These are phyloP conservation scores for Alouatta caraya DNA, from an alignment of 2,797 vertebrate species.

Conservation along the genomic window DNA sequence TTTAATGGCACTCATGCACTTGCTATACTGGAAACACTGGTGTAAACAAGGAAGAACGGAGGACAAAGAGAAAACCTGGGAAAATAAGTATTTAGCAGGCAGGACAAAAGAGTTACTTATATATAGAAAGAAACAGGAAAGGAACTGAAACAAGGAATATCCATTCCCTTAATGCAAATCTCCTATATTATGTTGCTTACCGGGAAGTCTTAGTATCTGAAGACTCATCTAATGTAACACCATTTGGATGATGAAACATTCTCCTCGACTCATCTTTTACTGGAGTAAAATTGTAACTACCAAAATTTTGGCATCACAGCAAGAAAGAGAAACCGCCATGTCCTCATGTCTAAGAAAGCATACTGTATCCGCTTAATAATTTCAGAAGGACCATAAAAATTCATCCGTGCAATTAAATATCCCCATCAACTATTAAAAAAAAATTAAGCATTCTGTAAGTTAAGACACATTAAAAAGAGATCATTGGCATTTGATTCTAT, in stretches of 20 bases:
- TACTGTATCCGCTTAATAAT: constrained; percentile 1
- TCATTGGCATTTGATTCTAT: constrained; percentile 11
- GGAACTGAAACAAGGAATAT: neutral
- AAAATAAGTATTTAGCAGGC: neutral
- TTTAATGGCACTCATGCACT: neutral
- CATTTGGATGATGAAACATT: neutral
- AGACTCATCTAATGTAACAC: neutral
- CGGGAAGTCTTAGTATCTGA: neutral
- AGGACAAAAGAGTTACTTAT: neutral
- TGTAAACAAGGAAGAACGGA: neutral
- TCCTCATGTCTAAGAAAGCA: neutral
- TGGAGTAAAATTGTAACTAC: neutral
- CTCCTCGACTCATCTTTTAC: neutral
- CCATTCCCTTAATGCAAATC: neutral
- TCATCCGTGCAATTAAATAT: constrained; percentile 40
- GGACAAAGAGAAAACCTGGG: neutral
- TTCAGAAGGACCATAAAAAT: constrained; percentile 32
- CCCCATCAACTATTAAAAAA: constrained; percentile 54
- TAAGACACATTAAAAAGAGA: constrained; percentile 33
- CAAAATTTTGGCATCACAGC: neutral
- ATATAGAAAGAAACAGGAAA: neutral
- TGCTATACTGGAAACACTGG: neutral
- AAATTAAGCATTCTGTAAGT: constrained; percentile 46
- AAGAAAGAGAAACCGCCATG: neutral
- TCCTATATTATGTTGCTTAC: neutral